Evolutionary conservation across 2,888 invertebrate genomes (phyloP), one percentile per base, ranked within the genome.

Genomic region (Melinaea menophilus): DNA sequence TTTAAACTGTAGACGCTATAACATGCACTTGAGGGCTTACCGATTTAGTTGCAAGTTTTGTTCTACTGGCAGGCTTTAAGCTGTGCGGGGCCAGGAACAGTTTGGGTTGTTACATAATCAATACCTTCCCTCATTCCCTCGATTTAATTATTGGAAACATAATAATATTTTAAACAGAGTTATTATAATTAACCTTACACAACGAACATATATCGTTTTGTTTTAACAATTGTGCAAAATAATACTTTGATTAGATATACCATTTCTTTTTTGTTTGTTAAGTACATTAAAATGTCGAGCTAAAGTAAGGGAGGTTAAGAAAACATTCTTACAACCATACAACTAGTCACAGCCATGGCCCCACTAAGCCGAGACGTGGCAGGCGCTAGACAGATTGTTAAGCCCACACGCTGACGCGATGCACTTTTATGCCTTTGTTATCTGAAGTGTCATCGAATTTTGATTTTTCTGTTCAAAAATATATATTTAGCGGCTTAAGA

Each of bases 311-410:
- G 5, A 2, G 5, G n/a, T 48, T 4, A 22, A 48, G 22, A 48
- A n/a, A 31, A 5, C 11, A 31, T 31, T 31, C 9, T 51, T 1
- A 31, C 2, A 22, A 22, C 22, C 4, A 22, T 51, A 51, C 22
- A 3, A 51, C 12, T n/a, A 51, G 22, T 13, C 5, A 22, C 9
- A 45, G 41, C 7, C 37, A 41, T 61, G 61, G 64, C 64, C 58
- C 47, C 58, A 64, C 58, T 58, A 64, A 64, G 64, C 61, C 22
- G 55, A 37, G 55, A 37, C 57, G 48, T 55, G 47, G 47, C 51
- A 51, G 13, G 35, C 51, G 13, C 55, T 51, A 59, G 64, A 55
- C 48, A 55, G 61, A 62, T 62, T 56, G 55, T 58, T 64, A 61
- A 64, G 58, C 64, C 11, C 7, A 55, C 46, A 55, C 61, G 33